Base-by-base conservation (phyloP, 1,140 invertebrate species). In the Archivesica marissinica region DNA sequence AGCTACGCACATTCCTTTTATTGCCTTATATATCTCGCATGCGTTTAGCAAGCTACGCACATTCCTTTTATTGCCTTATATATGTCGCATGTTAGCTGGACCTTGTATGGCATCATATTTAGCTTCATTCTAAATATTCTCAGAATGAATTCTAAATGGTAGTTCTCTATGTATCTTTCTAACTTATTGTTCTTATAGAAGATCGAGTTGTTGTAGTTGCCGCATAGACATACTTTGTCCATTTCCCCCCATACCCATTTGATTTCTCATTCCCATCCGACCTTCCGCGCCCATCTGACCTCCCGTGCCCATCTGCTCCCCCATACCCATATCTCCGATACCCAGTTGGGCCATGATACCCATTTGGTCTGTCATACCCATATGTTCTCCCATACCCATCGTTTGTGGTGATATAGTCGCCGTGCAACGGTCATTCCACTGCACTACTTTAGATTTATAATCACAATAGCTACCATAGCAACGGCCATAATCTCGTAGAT, bases 381-480 rank as follows among this genome's bases (percentile, higher is more conserved):
- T 44, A 38, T 72, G 39, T 30, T 15, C 23, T 13, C 64, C 64
- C 28, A 64, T 64, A 15, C 59, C 30, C 38, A 33, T 0, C 11
- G 74, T 76, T 38, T 61, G 78, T 7, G 76, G 56, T 15, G 76
- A 33, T 35, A 50, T 56, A 44, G 81, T 84, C n/a, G 72, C 54
- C 15, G 54, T 47, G 39, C 82, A 85, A 35, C 47, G 44, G 25
- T 85, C 74, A 61, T 76, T 68, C 59, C 50, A 85, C 7, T 85
- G 33, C 13, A 66, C 59, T 20, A 85, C 38, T 35, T 78, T 28
- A n/a, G 82, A 85, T 54, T 78, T 77, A 23, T 44, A 70, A 35
- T 78, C 72, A 70, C 82, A 85, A 38, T 85, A 77, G 39, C 20
- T 30, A 23, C 82, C 82, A 35, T 85, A 78, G 33, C 82, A 85